Evolutionary conservation across 1,140 invertebrate genomes (phyloP).

Genomic region (Delia radicum): DNA sequence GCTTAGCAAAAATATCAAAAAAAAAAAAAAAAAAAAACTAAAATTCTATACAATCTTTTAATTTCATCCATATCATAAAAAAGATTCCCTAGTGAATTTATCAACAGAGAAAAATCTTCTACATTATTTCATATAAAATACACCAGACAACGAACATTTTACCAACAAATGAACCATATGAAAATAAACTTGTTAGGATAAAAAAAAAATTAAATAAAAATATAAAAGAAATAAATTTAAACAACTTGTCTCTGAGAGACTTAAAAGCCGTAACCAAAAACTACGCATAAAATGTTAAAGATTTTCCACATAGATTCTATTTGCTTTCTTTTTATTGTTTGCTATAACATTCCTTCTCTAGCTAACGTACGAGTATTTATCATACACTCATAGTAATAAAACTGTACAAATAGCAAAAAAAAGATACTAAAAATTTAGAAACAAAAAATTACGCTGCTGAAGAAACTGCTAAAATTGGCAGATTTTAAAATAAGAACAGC

Average conservation of each 20-base stretch:
- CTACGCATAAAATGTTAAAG: neutral
- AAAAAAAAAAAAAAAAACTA: no score
- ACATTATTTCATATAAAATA: neutral
- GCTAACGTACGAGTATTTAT: no score
- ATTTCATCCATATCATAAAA: neutral
- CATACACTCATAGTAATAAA: no score
- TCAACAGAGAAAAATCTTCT: neutral
- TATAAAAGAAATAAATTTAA: neutral
- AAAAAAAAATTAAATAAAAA: neutral
- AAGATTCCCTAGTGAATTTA: neutral
- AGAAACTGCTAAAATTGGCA: no score
- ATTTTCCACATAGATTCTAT: neutral
- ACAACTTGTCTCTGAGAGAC: neutral
- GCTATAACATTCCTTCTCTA: no score
- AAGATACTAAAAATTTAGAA: no score
- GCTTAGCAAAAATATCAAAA: neutral
- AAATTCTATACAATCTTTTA: no score
- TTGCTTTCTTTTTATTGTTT: neutral
- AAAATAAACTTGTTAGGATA: neutral
- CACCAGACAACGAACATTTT: neutral
- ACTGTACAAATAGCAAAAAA: no score
- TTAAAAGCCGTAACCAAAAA: neutral
- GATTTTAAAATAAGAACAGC: no score
- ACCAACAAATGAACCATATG: neutral
- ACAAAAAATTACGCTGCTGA: no score